Percentiles rank a stretch among this genome's conserved stretches.
These are phyloP conservation scores for Lordiphosa fenestrarum DNA, from an alignment of 2,888 invertebrate genomes.

Conservation along the genomic window DNA sequence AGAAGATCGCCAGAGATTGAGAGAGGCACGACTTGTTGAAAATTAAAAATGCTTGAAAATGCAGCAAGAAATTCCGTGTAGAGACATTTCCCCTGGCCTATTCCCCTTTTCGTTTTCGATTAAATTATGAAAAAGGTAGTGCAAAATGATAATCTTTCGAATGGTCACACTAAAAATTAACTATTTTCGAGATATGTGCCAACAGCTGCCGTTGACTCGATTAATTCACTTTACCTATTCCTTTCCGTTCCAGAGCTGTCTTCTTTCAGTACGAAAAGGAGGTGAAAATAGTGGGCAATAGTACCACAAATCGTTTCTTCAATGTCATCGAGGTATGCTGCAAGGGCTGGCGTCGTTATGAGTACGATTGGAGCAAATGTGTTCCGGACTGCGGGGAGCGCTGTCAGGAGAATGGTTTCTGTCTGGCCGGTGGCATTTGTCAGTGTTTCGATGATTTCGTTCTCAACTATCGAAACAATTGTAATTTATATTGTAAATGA, in stretches of 20 bases:
- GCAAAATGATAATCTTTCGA: too few relatives aligned
- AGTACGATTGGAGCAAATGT: slow-evolving; percentile 82
- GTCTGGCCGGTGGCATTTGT: slow-evolving; percentile 79
- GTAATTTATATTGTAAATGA: slow-evolving; percentile 16
- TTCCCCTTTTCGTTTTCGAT: too few relatives aligned
- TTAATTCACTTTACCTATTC: too few relatives aligned
- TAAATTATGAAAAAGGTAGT: too few relatives aligned
- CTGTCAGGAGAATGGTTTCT: slow-evolving; percentile 80
- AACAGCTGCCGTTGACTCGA: neutral
- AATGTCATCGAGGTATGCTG: slow-evolving; percentile 87
- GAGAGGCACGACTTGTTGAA: too few relatives aligned
- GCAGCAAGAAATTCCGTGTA: too few relatives aligned
- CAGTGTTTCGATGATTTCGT: slow-evolving; percentile 76
- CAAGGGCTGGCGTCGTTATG: slow-evolving; percentile 85
- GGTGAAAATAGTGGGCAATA: slow-evolving; percentile 80
- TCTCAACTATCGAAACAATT: slow-evolving; percentile 74
- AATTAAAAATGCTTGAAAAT: too few relatives aligned
- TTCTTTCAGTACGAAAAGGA: slow-evolving; percentile 78
- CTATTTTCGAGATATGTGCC: neutral
- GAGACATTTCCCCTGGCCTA: too few relatives aligned
- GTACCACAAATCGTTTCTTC: slow-evolving; percentile 75
- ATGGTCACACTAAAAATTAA: slow-evolving; percentile 4
- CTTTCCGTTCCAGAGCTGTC: slow-evolving; percentile 58
- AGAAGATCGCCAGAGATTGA: too few relatives aligned
- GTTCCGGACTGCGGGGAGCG: slow-evolving; percentile 79